phyloP scores from a whole-genome alignment of 2,797 vertebrate genomes.

The Periophthalmus magnuspinnatus region DNA sequence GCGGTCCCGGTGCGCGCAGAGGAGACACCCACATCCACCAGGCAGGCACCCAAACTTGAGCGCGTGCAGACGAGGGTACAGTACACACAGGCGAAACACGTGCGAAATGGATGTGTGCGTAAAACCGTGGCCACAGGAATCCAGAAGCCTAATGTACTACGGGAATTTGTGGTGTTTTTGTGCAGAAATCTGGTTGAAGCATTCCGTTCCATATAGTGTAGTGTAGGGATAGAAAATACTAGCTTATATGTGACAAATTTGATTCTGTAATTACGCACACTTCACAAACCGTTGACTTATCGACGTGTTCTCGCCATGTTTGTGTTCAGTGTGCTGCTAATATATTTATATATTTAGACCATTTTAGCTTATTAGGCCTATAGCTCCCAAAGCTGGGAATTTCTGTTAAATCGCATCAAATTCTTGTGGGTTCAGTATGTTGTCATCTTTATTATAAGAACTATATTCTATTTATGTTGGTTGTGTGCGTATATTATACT shows the following conservation, averaged over 20 bases:
- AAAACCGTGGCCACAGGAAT: conserved; percentile 7
- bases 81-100: background rate
- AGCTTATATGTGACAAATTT: background rate
- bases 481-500: too few relatives aligned
- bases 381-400: background rate
- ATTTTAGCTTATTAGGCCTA: background rate
- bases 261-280: too few relatives aligned
- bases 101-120: conserved; percentile 3
- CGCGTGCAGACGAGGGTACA: background rate
- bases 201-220: background rate
- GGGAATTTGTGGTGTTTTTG: background rate
- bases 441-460: too few relatives aligned
- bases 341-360: too few relatives aligned
- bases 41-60: background rate
- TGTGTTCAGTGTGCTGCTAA: background rate
- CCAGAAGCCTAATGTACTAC: background rate
- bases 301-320: background rate
- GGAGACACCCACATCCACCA: conserved; percentile 64
- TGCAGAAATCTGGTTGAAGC: background rate
- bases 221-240: background rate
- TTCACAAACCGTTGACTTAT: background rate
- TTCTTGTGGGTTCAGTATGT: too few relatives aligned
- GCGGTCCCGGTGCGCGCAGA: conserved; percentile 48
- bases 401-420: too few relatives aligned
- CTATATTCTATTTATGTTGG: too few relatives aligned